phyloP scores from a whole-genome alignment of 2,888 invertebrate genomes.

The Anoplius nigerrimus region DNA sequence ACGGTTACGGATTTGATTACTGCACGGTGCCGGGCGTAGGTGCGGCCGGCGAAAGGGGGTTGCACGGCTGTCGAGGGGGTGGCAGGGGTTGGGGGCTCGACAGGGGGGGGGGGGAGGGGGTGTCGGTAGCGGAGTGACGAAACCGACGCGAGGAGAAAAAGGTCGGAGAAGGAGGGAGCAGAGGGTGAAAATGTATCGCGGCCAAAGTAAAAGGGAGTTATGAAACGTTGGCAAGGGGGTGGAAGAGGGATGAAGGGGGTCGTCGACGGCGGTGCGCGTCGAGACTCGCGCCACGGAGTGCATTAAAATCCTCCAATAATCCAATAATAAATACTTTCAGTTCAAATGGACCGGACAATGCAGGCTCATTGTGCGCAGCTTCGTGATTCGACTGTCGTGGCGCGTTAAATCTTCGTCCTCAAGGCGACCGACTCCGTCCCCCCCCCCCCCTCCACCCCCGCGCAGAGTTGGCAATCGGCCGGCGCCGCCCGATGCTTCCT shows the following conservation, averaged over 20 bases:
- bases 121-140: constrained; percentile 10
- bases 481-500: too few species aligned
- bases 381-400: constrained; percentile 43
- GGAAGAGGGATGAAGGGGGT: constrained; percentile 1
- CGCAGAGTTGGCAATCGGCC: too few species aligned
- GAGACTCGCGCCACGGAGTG: constrained; percentile 34
- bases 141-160: background rate
- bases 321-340: constrained; percentile 67
- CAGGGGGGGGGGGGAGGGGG: background rate
- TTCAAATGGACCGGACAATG: constrained; percentile 57
- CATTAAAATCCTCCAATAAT: constrained; percentile 66
- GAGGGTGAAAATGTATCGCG: constrained; percentile 23
- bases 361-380: constrained; percentile 29
- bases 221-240: constrained; percentile 12
- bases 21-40: constrained; percentile 21
- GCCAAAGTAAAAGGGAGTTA: constrained; percentile 28
- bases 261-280: constrained; percentile 9
- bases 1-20: constrained; percentile 55
- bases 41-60: constrained; percentile 26
- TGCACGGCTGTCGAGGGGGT: constrained; percentile 16
- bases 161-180: constrained; percentile 11
- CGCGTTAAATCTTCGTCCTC: constrained; percentile 30
- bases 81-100: background rate
- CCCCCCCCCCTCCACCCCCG: constrained; percentile 9
- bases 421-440: constrained; percentile 12